phyloP scores from a whole-genome alignment of 2,113 vertebrate genomes.

The Gobiocypris rarus region DNA sequence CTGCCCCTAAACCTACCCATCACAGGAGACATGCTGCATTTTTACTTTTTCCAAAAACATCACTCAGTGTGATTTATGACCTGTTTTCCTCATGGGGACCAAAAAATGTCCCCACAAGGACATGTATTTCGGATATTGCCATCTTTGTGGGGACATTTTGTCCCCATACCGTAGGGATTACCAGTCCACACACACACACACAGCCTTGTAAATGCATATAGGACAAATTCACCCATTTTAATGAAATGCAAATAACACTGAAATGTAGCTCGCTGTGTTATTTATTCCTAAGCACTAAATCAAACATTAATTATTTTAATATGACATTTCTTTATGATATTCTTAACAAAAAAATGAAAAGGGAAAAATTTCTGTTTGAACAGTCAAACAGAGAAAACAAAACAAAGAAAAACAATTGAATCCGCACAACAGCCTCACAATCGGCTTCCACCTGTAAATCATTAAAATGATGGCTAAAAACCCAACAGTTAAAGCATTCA shows the following conservation, averaged over 20 bases:
- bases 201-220: not conserved
- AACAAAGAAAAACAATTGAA: not conserved
- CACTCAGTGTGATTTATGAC: too few species aligned
- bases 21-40: too few species aligned
- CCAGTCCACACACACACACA: not conserved
- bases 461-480: not conserved
- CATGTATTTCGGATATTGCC: too few species aligned
- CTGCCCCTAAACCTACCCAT: too few species aligned
- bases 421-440: not conserved
- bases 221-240: not conserved
- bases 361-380: not conserved
- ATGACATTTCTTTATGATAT: not conserved
- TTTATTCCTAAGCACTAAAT: not conserved
- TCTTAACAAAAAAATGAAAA: not conserved
- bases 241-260: constrained; percentile 9
- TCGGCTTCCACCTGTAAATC: not conserved
- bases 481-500: not conserved
- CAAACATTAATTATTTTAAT: not conserved
- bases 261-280: not conserved
- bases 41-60: too few species aligned
- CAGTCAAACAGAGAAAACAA: not conserved
- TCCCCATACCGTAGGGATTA: too few species aligned
- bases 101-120: too few species aligned
- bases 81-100: too few species aligned
- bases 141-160: too few species aligned